Conservation (phyloP, 2,888 invertebrate genomes). For the Nycteola revayana region DNA sequence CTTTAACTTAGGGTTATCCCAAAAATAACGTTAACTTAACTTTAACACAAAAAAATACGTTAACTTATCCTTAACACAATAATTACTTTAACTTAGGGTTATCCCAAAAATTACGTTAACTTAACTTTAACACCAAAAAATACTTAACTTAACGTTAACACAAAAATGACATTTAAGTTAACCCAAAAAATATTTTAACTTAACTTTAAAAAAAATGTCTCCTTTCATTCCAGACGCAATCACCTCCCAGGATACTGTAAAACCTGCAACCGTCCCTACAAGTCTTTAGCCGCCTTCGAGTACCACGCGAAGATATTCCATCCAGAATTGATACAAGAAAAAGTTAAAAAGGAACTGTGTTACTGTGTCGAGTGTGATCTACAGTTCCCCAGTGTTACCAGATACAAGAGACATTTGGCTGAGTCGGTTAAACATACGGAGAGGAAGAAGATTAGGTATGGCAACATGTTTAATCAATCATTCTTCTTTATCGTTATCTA, state of each 20-base stretch:
- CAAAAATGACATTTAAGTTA: background rate
- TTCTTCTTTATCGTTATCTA: background rate
- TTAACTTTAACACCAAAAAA: background rate
- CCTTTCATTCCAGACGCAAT: background rate
- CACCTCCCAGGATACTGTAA: background rate
- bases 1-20: background rate
- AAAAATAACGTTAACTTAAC: background rate
- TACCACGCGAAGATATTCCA: background rate
- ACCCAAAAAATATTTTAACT: background rate
- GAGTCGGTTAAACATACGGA: conserved; percentile 11
- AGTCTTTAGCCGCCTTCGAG: background rate
- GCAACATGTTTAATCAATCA: too few species aligned
- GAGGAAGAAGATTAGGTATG: conserved; percentile 10
- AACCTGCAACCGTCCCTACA: background rate
- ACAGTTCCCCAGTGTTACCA: conserved; percentile 22
- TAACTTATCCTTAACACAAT: too few species aligned
- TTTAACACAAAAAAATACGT: background rate
- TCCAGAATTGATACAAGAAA: background rate
- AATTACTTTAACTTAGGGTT: background rate
- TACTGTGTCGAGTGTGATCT: conserved; percentile 36
- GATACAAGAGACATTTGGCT: conserved; percentile 26
- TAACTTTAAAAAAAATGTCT: background rate
- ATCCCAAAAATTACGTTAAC: background rate
- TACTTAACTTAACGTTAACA: background rate
- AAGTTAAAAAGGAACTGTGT: background rate